phyloP scores from a whole-genome alignment of 2,113 vertebrate species.

The Nothocercus julius region DNA sequence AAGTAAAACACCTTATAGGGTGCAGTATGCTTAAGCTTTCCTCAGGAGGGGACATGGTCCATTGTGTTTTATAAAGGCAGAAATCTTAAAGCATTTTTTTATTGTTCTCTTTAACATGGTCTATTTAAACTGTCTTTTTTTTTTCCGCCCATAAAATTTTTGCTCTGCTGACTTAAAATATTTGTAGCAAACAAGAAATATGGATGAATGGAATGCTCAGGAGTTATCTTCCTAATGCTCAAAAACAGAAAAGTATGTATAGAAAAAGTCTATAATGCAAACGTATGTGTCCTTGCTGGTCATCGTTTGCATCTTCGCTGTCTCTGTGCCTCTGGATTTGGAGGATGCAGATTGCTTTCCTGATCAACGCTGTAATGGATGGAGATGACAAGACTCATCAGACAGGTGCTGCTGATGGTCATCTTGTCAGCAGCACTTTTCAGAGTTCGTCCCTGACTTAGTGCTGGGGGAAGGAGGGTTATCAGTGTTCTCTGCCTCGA shows the following conservation, averaged over 20 bases:
- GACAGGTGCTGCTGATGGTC: background rate
- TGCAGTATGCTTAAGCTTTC: background rate
- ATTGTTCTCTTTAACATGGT: slow-evolving; percentile 5
- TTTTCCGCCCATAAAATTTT: background rate
- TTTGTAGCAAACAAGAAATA: slow-evolving; percentile 2
- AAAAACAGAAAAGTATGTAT: slow-evolving; percentile 24
- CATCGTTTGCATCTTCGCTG: background rate
- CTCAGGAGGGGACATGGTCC: background rate
- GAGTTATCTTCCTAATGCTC: background rate
- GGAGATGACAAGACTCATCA: slow-evolving; percentile 10
- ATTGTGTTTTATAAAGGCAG: slow-evolving; percentile 44
- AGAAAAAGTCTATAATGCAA: background rate
- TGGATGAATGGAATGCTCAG: background rate
- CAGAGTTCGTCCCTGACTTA: background rate
- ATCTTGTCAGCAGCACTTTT: background rate
- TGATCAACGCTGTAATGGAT: slow-evolving; percentile 3
- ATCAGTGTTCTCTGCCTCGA: background rate
- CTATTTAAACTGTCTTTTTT: slow-evolving; percentile 13
- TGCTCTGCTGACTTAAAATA: slow-evolving; percentile 40
- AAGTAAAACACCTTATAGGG: background rate
- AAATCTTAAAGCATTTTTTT: slow-evolving; percentile 3
- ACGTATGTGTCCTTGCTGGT: background rate
- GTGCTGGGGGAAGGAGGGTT: background rate
- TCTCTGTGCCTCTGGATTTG: background rate
- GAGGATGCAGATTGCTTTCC: background rate